Percentiles rank a stretch among this genome's conserved stretches.
These are phyloP conservation scores for Pogonocichla stellata DNA, from an alignment of 2,113 vertebrate species.

Conservation along the genomic window DNA sequence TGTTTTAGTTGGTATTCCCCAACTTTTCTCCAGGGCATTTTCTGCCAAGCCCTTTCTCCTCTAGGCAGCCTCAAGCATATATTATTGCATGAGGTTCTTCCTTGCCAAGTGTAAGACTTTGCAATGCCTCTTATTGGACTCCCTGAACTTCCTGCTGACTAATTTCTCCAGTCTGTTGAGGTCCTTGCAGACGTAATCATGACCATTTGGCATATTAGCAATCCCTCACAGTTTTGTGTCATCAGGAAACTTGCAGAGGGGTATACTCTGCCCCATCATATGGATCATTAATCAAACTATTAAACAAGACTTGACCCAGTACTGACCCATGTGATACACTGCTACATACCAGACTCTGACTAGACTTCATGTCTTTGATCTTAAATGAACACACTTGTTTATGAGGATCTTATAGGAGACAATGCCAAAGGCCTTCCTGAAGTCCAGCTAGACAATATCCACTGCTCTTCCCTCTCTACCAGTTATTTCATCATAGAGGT, in stretches of 20 bases:
- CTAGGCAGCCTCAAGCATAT: background rate
- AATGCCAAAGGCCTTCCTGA: background rate
- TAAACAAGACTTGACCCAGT: background rate
- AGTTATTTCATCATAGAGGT: background rate
- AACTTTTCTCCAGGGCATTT: rapidly evolving
- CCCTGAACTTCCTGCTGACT: background rate
- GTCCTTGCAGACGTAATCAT: background rate
- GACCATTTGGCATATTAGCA: background rate
- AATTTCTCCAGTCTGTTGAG: background rate
- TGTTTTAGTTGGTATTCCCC: background rate
- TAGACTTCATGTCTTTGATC: background rate
- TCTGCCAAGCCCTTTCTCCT: background rate
- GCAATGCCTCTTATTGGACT: background rate
- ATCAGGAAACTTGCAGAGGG: background rate
- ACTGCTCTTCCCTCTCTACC: background rate
- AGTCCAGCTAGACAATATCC: background rate
- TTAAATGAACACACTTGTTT: background rate
- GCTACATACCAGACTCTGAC: background rate
- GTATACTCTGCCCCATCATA: background rate
- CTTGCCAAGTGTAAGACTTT: background rate
- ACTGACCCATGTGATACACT: background rate
- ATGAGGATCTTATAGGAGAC: background rate
- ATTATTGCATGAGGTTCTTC: background rate
- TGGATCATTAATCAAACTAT: background rate
- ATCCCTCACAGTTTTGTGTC: background rate